A percentile compares a stretch with the other conserved stretches of the same genome.
Conservation (phyloP, 2,113 vertebrate species). For the Eublepharis macularius region DNA sequence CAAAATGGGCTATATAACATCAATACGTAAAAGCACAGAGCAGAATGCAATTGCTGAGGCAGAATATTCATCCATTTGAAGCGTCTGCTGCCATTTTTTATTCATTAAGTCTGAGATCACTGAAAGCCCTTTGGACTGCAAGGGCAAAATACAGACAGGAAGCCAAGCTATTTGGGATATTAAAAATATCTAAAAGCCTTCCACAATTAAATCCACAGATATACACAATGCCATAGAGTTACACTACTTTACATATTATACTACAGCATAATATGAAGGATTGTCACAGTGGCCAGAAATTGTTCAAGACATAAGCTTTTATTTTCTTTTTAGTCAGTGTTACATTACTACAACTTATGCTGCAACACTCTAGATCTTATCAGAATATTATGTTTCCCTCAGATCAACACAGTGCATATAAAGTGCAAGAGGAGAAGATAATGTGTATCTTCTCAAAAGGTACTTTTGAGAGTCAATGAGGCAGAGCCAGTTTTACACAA, state of each 20-base stretch:
- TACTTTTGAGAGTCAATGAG: neutral
- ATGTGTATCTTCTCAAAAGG: neutral
- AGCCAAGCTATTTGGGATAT: neutral
- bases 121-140: neutral
- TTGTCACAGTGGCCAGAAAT: neutral
- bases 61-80: neutral
- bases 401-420: neutral
- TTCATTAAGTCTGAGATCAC: neutral
- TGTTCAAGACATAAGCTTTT: neutral
- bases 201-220: neutral
- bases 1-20: slow-evolving; percentile 1
- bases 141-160: neutral
- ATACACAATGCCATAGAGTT: neutral
- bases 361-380: neutral
- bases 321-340: neutral
- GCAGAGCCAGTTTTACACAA: too few relatives aligned
- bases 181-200: neutral
- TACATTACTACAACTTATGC: neutral
- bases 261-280: neutral
- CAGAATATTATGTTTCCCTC: neutral
- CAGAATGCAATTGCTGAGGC: neutral
- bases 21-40: neutral
- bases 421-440: neutral
- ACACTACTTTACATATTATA: neutral
- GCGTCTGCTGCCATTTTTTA: neutral